phyloP scores from a whole-genome alignment of 2,888 invertebrate genomes.

The Troglohyphantes excavatus region DNA sequence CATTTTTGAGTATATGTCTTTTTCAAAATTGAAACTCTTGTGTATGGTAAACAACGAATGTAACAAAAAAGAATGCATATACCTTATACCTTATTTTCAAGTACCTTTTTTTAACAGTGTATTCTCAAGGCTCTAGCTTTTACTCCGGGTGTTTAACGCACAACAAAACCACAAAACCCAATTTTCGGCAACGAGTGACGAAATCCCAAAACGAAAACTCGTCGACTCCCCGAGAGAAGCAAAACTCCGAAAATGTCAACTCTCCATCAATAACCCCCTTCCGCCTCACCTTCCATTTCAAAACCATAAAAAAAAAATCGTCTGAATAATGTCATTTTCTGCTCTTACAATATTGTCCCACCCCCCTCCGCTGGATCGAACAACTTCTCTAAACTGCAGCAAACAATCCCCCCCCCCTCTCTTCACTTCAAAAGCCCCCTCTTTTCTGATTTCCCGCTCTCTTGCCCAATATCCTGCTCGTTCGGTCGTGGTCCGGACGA shows the following conservation, averaged over 20 bases:
- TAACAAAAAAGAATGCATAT: no score
- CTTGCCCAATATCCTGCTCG: conserved; percentile 71
- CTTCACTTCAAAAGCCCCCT: conserved; percentile 9
- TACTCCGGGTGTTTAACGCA: no score
- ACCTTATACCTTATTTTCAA: no score
- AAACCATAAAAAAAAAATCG: conserved; percentile 24
- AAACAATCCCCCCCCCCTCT: conserved; percentile 12
- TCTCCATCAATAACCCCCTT: conserved; percentile 62
- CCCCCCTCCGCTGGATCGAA: conserved; percentile 20
- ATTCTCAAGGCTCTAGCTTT: no score
- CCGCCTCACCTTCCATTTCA: background rate
- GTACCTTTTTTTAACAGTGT: no score
- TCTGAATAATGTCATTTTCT: conserved; percentile 37
- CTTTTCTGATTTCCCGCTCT: conserved; percentile 66
- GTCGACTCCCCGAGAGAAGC: background rate
- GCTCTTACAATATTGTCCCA: conserved; percentile 14
- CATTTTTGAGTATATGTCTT: no score
- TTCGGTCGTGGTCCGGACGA: conserved; percentile 68
- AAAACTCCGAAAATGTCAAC: conserved; percentile 17
- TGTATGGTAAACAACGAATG: no score
- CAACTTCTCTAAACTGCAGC: conserved; percentile 36
- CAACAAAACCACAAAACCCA: no score
- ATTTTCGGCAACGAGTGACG: background rate
- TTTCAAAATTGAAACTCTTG: no score
- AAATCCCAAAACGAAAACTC: conserved; percentile 1